Evolutionary conservation across 2,113 vertebrate species (phyloP), one percentile per base, ranked within the genome.

Genomic region (Oreochromis spilurus): DNA sequence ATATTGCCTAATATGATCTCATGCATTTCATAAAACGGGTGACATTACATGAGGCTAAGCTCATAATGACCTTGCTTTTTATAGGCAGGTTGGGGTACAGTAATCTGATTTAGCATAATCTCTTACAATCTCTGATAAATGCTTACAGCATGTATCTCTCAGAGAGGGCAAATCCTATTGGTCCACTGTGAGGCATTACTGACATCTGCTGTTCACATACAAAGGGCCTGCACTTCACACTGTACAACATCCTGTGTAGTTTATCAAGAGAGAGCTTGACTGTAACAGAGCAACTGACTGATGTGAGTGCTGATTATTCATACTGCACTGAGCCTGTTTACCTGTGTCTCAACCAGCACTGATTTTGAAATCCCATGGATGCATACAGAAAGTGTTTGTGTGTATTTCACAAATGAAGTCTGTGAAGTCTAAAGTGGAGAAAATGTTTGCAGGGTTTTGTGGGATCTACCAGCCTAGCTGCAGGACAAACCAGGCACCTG

Each of bases 51-150:
- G 85, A 90, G 90, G 92, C 92, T 96, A 96, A 96, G 91, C 96
- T 95, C 79, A 92, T 96, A 96, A 96, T 94, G 95, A 96, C 95
- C 96, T 96, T 96, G 95, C 94, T 93, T 96, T 96, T 96, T 96
- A 96, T 96, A 95, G 93, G 92, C 87, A 93, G 95, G 95, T 94
- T 93, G 87, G 88, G 85, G 94, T 92, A 75, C 92, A 86, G 86
- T 97, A 97, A 97, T 96, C 96, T 95, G 95, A 96, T 96, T 97
- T 95, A 88, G 89, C 86, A 91, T 97, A 96, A 97, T 96, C 96
- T 96, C 94, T 88, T 95, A 81, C 94, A 95, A 96, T 97, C 96
- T 95, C 89, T 92, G 88, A 95, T 96, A 96, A 96, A 96, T 96
- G 96, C 96, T 96, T 96, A 96, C 95, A 87, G 88, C 94, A 93